Evolutionary conservation across 2,113 vertebrate genomes (phyloP), one percentile per base, ranked within the genome.

Genomic region (Macroglossus sobrinus): DNA sequence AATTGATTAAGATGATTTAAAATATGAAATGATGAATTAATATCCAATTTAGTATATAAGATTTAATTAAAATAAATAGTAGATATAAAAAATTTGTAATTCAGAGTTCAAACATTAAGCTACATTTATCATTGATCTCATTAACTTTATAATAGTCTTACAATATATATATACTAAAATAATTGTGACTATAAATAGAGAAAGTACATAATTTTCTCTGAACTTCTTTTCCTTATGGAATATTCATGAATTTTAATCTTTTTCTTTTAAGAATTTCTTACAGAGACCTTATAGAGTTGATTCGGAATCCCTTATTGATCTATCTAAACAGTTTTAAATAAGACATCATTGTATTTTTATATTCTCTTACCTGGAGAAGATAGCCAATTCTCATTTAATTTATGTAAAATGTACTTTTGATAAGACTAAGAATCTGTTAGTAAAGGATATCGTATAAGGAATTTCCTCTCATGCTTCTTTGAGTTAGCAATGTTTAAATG

Each of bases 331-430:
- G 35, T 63, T 91, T 95, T 89, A 81, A 76, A 61, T 59, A 91
- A 76, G 24, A 76, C 2, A 78, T 91, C 24, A 81, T 50, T 78
- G 84, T 64, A 68, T 84, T 21, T 76, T 90, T 43, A 61, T 33
- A 28, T 63, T 69, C 53, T 92, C 88, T 96, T 94, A 76, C 43
- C n/a, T 75, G 81, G 47, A 69, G n/a, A 95, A 95, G 11, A 47
- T 82, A 45, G 35, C 59, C 61, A 94, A 12, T 74, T 95, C 43
- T 91, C 55, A 47, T 76, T 19, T 89, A 26, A 91, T 78, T 84
- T 82, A 18, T 61, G 68, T 7, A 14, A 63, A 74, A 40, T 16
- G 40, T 71, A 7, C 0, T 96, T 93, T 93, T 66, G 13, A 72
- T 93, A 47, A 88, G 43, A 40, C 59, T 45, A 69, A 7, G 47